Evolutionary conservation across 2,888 invertebrate genomes (phyloP), one percentile per base, ranked within the genome.

Genomic region (Dasysyrphus tricinctus): DNA sequence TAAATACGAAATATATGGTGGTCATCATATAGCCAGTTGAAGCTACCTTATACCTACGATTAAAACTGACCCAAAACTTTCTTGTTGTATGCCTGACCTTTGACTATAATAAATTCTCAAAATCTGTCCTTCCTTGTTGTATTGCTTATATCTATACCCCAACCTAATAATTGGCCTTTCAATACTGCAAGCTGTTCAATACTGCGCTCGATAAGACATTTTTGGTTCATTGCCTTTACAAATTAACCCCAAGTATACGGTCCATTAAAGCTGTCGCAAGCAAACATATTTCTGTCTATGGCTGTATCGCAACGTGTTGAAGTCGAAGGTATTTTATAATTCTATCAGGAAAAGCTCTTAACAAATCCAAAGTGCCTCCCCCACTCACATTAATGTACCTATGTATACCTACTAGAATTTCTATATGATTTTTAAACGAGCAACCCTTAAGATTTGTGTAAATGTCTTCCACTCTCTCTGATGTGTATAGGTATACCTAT

Each of bases 201-300:
- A 51, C 19, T n/a, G 37, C 54, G 11, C 16, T 54, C 49, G 49
- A 69, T 54, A 54, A 69, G 54, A 54, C 24, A 54, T 69, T 34
- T 16, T 72, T 70, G 86, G 85, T 79, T 78, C 86, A 86, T 75
- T 82, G 82, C 78, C 65, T 82, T 75, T 82, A 54, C 65, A 86
- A 82, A 86, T 86, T 86, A 86, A 79, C 86, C 86, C 82, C 39
- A 65, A 82, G 72, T 47, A 78, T 65, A 82, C 81, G 86, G 86
- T 78, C 82, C 74, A 82, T 86, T 86, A 82, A 86, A 79, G 65
- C 37, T 78, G 72, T 78, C 75, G 74, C 73, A 16, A 44, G 42
- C 44, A 78, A 69, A 51, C 49, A 61, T 44, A 56, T 49, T 24
- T 24, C 24, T n/a, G n/a, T 70, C 39, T 16, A 24, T 12, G 11